Conservation (phyloP, 2,888 invertebrate species). For the Dione vanillae region DNA sequence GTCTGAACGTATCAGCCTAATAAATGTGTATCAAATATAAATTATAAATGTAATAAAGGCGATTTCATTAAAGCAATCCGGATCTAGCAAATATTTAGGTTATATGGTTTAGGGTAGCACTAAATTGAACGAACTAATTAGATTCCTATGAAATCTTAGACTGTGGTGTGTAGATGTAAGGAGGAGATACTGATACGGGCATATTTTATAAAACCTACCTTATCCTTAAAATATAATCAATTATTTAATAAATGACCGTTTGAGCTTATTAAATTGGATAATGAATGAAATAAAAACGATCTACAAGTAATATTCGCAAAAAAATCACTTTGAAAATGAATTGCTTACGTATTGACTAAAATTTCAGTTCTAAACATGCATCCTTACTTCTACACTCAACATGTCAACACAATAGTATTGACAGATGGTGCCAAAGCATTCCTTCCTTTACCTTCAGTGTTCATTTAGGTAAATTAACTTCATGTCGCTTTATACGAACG, state of each 20-base stretch:
- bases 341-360: too few species aligned
- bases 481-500: constrained; percentile 40
- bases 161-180: constrained; percentile 8
- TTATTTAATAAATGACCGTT: too few species aligned
- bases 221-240: too few species aligned
- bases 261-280: too few species aligned
- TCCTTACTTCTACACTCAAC: constrained; percentile 3
- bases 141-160: constrained; percentile 42
- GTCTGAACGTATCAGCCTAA: constrained; percentile 24
- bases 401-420: constrained; percentile 46
- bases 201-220: neutral
- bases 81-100: constrained; percentile 42
- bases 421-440: constrained; percentile 51
- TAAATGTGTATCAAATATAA: constrained; percentile 24
- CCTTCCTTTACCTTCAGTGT: constrained; percentile 49
- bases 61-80: constrained; percentile 44
- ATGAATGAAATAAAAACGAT: too few species aligned
- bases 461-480: constrained; percentile 44
- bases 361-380: too few species aligned
- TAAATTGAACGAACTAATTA: constrained; percentile 43
- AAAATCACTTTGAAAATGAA: too few species aligned
- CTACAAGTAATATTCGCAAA: too few species aligned
- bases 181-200: neutral
- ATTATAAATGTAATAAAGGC: constrained; percentile 14
- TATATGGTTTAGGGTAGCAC: constrained; percentile 46